Conservation (phyloP, 2,888 invertebrate genomes). For the Psylliodes chrysocephalus region DNA sequence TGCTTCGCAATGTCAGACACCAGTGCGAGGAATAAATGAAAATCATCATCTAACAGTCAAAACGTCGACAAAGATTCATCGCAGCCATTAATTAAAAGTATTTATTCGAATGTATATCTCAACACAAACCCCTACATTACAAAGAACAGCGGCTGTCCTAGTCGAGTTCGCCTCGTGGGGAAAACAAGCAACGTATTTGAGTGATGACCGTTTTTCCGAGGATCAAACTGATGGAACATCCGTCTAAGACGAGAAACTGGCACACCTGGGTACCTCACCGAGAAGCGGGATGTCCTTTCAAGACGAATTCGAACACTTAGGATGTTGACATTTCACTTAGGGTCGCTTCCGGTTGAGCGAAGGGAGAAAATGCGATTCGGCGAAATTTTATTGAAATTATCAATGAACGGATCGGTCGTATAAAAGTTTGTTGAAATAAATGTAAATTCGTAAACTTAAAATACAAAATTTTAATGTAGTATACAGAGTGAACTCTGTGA, state of each 20-base stretch:
- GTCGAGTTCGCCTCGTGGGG: constrained; percentile 27
- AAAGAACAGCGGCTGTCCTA: constrained; percentile 22
- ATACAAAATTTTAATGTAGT: too few relatives aligned
- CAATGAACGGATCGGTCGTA: constrained; percentile 16
- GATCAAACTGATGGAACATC: constrained; percentile 50
- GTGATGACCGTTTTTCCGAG: constrained; percentile 49
- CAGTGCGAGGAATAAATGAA: constrained; percentile 13
- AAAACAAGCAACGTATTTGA: constrained; percentile 43
- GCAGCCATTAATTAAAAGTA: constrained; percentile 25
- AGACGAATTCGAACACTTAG: constrained; percentile 59
- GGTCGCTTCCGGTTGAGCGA: constrained; percentile 52
- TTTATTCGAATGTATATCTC: constrained; percentile 28
- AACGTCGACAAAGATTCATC: constrained; percentile 25
- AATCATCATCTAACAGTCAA: constrained; percentile 23
- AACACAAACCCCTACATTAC: not conserved
- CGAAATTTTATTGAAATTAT: constrained; percentile 37
- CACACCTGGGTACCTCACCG: constrained; percentile 55
- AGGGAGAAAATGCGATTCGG: constrained; percentile 34
- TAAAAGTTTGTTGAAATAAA: too few relatives aligned
- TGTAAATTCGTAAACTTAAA: too few relatives aligned
- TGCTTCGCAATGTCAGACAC: too few relatives aligned
- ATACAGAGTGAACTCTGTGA: too few relatives aligned
- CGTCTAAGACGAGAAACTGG: constrained; percentile 44
- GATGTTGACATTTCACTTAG: constrained; percentile 60
- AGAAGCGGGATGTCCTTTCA: constrained; percentile 42